A percentile compares a stretch with the other conserved stretches of the same genome.
Conservation (phyloP, 1,140 invertebrate genomes). For the Parapsyche elsis region DNA sequence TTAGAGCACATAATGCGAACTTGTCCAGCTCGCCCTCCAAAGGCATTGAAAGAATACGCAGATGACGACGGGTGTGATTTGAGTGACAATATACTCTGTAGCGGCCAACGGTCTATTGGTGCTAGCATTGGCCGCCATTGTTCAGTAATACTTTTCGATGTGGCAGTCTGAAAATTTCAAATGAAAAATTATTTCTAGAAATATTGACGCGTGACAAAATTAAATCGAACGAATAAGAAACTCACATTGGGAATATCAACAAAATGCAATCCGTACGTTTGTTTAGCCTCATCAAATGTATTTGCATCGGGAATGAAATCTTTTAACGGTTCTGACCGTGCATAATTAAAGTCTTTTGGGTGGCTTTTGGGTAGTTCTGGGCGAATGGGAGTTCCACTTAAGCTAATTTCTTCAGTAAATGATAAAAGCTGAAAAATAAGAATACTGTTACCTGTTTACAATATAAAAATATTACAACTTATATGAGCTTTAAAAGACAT, state of each 20-base stretch:
- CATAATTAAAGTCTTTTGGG: not conserved
- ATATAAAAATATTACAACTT: not conserved
- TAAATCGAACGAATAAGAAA: not conserved
- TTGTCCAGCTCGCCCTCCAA: slow-evolving; percentile 28
- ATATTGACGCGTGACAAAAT: not conserved
- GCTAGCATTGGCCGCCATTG: not conserved
- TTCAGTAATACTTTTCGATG: not conserved
- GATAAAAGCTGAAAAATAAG: slow-evolving; percentile 18
- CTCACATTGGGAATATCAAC: slow-evolving; percentile 42
- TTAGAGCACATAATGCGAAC: slow-evolving; percentile 32
- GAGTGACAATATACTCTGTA: not conserved
- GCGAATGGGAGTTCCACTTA: slow-evolving; percentile 1
- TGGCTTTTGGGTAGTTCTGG: not conserved
- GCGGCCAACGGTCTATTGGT: slow-evolving; percentile 15
- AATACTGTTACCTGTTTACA: not conserved
- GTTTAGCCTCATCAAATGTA: slow-evolving; percentile 59
- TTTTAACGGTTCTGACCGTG: not conserved
- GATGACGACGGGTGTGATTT: slow-evolving; percentile 24
- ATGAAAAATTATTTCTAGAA: not conserved
- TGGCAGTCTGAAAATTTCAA: not conserved
- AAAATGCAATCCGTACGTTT: slow-evolving; percentile 59
- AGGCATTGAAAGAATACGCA: slow-evolving; percentile 25
- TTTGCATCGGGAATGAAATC: slow-evolving; percentile 57
- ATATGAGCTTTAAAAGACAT: not conserved
- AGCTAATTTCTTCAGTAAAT: not conserved